phyloP scores from a whole-genome alignment of 2,888 invertebrate species.

The Teleogryllus oceanicus region DNA sequence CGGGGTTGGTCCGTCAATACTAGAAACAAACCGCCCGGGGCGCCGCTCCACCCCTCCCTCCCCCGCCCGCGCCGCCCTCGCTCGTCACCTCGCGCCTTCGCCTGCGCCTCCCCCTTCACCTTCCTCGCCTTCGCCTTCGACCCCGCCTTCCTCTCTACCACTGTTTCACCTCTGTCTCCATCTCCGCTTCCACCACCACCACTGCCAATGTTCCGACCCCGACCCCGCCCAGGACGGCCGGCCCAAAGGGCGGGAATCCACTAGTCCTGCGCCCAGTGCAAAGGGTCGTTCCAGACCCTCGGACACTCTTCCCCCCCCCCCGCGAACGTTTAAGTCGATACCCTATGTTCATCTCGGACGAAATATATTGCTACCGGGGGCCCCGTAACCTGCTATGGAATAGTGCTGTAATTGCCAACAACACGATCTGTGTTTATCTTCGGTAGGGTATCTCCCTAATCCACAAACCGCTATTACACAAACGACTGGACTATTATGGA shows the following conservation, averaged over 20 bases:
- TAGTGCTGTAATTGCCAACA: no score
- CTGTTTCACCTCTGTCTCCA: background rate
- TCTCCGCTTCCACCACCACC: background rate
- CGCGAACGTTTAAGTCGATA: background rate
- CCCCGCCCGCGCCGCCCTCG: no score
- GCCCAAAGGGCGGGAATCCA: no score
- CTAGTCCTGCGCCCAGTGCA: no score
- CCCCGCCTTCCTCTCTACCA: background rate
- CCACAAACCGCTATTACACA: no score
- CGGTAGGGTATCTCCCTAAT: no score
- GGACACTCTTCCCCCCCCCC: background rate
- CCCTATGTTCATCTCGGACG: background rate
- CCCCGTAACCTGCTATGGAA: no score
- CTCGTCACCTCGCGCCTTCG: background rate
- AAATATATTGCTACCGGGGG: background rate
- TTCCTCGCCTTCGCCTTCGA: background rate
- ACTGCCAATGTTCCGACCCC: no score
- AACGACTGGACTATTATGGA: no score
- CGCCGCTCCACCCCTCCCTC: background rate
- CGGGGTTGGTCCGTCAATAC: background rate
- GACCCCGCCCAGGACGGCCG: no score
- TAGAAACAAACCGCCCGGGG: constrained; percentile 9
- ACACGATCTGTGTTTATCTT: no score
- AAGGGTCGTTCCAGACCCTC: no score
- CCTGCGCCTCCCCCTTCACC: background rate